Base-by-base conservation (phyloP, 2,113 vertebrate genomes). In the Serinus canaria region DNA sequence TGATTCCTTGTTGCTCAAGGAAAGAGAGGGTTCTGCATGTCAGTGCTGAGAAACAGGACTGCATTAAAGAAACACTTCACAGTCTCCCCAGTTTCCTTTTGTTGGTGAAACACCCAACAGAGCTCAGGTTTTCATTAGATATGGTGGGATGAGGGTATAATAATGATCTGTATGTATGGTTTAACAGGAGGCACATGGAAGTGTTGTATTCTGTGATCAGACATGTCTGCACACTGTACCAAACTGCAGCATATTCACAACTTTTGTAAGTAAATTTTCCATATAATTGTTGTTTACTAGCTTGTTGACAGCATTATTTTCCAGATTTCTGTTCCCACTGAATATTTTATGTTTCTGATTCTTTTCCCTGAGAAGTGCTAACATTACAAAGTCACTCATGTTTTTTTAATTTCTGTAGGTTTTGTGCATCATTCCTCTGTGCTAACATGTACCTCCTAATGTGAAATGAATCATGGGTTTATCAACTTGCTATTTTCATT, bases 301-400 rank as follows among this genome's bases (percentile, higher is more conserved):
- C 37, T 86, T 90, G 52, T 58, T 95, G 86, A 90, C 47, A 81
- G 52, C 39, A 55, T 49, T 93, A 43, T 94, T 92, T 92, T 84
- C 60, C 73, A 91, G 24, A 67, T 87, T 82, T 78, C 53, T 72
- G 3, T 92, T 89, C 33, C 76, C 50, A 74, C 30, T 70, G 80
- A 70, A 59, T 92, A 87, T 80, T 91, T 92, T 55, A 11, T 93
- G 21, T 90, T 90, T 83, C 55, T 74, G 27, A 60, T 81, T 89
- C 47, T 86, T 86, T 86, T 87, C 9, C 25, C 47, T 90, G 52
- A 86, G 72, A 93, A 83, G 33, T 67, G 55, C 35, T 93, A 88
- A 79, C 39, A 21, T 63, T 47, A 69, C 67, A 53, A 84, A 91
- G 50, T 85, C 33, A 33, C 15, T 87, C 0, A 4, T 74, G 70